Base-by-base conservation (phyloP, 1,140 invertebrate genomes). In the Tetramorium simillimum region DNA sequence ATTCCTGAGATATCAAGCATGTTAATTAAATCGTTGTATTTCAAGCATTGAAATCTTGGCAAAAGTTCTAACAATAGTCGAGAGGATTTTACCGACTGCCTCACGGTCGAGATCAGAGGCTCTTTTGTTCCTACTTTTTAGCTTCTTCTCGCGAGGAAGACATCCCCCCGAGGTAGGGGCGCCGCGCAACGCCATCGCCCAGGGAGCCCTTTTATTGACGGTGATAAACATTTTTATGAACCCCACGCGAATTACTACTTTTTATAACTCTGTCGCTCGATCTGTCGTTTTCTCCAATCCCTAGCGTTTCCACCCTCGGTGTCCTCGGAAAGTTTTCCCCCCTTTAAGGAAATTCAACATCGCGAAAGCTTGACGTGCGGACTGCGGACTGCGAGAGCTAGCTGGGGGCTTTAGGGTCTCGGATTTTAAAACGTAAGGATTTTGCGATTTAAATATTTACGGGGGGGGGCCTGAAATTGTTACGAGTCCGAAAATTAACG, bases 141-240 rank as follows among this genome's bases (percentile, higher is more conserved):
- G 37, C n/a, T 40, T 67, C 63, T 18, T 18, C 33, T 9, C 37
- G 40, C 40, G n/a, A 67, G 21, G 40, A 14, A 67, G 40, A 46
- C n/a, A 46, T 67, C 63, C 63, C 63, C 63, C 63, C 43, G 43
- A 67, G 63, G 63, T 40, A 65, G 63, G 9, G 37, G n/a, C 37
- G 10, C n/a, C 63, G 63, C 6, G 40, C n/a, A 67, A 67, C 63
- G 37, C 12, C 12, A 4, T 3, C 37, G 5, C n/a, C 63, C n/a
- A 12, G 63, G 63, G 63, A 67, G n/a, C 63, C 37, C 63, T 46
- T 67, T 67, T 67, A 67, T 67, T 67, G 63, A 67, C 63, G 37
- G 63, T 67, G 63, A 67, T 67, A 67, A 67, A 67, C 63, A 67
- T 67, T 67, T 67, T 67, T 67, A 67, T 67, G 63, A 67, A 67